A percentile compares a stretch with the other conserved stretches of the same genome.
Conservation (phyloP, 2,797 vertebrate genomes). For the Cryptoblepharus egeriae region DNA sequence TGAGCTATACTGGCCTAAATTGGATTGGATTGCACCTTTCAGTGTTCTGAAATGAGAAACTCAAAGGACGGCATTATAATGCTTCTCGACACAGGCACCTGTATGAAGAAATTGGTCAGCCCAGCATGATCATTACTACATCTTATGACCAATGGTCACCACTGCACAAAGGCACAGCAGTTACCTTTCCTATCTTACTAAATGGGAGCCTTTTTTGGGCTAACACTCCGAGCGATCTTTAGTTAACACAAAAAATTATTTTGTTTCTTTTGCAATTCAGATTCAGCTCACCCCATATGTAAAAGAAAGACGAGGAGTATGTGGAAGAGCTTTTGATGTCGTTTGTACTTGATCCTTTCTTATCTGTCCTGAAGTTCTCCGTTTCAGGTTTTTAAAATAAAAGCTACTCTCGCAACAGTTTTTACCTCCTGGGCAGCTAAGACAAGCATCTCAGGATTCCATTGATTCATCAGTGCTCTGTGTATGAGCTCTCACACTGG, state of each 20-base stretch:
- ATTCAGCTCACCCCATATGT: not conserved
- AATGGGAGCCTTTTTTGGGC: not conserved
- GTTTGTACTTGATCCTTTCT: not conserved
- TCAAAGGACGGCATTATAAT: not conserved
- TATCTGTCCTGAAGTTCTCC: conserved; percentile 4
- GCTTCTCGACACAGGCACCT: not conserved
- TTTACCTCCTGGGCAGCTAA: not conserved
- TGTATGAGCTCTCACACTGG: not conserved
- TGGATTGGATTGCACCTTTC: no score
- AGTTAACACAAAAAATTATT: not conserved
- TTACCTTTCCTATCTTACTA: not conserved
- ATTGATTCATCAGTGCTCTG: not conserved
- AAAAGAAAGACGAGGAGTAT: not conserved
- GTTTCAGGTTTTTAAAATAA: not conserved
- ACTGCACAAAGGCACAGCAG: not conserved
- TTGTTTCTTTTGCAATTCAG: conserved; percentile 5
- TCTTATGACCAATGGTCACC: not conserved
- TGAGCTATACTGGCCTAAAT: no score
- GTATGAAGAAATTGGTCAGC: not conserved
- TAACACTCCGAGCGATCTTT: not conserved
- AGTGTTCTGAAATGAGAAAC: no score
- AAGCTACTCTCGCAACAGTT: not conserved
- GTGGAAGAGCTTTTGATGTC: not conserved
- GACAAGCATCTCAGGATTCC: not conserved
- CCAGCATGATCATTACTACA: not conserved